These are phyloP conservation scores for Hypotaenidia philippensis DNA, from an alignment of 2,797 vertebrate genomes.

Conservation along the genomic window DNA sequence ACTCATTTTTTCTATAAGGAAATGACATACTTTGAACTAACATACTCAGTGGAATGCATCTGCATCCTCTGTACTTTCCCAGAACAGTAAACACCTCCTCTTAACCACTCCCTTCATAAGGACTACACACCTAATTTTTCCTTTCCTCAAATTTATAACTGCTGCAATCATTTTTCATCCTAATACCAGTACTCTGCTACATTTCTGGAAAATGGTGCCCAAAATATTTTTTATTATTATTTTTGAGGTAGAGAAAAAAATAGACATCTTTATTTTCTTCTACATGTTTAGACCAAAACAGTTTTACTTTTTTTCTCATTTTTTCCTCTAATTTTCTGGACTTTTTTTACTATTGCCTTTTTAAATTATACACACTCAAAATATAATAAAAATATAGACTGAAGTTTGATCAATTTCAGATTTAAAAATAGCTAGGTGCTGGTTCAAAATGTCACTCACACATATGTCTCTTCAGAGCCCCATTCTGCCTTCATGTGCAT, in stretches of 20 bases:
- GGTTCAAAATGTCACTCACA: not conserved
- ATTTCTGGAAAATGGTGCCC: not conserved
- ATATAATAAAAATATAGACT: not conserved
- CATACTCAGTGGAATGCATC: not conserved
- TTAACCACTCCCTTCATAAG: not conserved
- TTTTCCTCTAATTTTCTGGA: not conserved
- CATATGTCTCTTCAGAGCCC: not conserved
- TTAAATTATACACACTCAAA: not conserved
- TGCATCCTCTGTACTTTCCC: not conserved
- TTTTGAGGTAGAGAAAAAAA: not conserved
- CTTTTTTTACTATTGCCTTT: not conserved
- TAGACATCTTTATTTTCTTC: not conserved
- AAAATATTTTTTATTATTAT: not conserved
- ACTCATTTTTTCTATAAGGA: not conserved
- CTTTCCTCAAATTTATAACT: not conserved
- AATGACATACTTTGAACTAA: not conserved
- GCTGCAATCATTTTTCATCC: not conserved
- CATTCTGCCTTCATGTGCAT: rapidly evolving
- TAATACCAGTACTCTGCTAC: not conserved
- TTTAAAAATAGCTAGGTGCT: not conserved
- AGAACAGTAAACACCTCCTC: not conserved
- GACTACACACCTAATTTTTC: not conserved
- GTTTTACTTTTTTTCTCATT: not conserved
- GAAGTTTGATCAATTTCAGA: not conserved
- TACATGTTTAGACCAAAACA: not conserved